Base-by-base conservation (phyloP, 2,888 invertebrate genomes). In the Neoscelio sp. region DNA sequence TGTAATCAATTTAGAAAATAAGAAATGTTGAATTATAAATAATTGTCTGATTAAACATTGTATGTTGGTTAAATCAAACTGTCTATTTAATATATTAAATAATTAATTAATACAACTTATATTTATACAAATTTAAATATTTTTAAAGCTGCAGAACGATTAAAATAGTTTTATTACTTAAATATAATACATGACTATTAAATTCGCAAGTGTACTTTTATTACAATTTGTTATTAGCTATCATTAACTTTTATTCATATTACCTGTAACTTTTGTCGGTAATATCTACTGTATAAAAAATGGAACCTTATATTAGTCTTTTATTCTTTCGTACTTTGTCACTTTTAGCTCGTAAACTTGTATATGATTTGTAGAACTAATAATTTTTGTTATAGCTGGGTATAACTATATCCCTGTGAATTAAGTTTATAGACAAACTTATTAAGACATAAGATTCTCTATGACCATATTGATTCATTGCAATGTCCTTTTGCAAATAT, bases 371-470 rank as follows among this genome's bases (percentile, higher is more conserved):
- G 15, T 20, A 50, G 30, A 56, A 15, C 12, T 56, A 56, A 38
- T 68, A 68, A 35, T 68, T 68, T 68, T 56, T 35, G 28, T 68
- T 56, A 68, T 68, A 56, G 56, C 38, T 46, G 7, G 44, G 40
- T 67, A 26, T 33, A 60, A 60, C 33, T 35, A 23, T 8, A 13
- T 15, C 44, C n/a, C 6, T n/a, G n/a, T n/a, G n/a, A n/a, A n/a
- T n/a, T n/a, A n/a, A n/a, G n/a, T n/a, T n/a, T n/a, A n/a, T n/a
- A n/a, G n/a, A n/a, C n/a, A n/a, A n/a, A n/a, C n/a, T n/a, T n/a
- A n/a, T n/a, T n/a, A n/a, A n/a, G n/a, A n/a, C n/a, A n/a, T n/a
- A n/a, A n/a, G n/a, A n/a, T n/a, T n/a, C n/a, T n/a, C n/a, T n/a
- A n/a, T n/a, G n/a, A n/a, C n/a, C n/a, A n/a, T n/a, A n/a, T n/a